A percentile compares a stretch with the other conserved stretches of the same genome.
Evolutionary conservation across 2,113 vertebrate species (phyloP).

Genomic region (Notarius quadriscutis): DNA sequence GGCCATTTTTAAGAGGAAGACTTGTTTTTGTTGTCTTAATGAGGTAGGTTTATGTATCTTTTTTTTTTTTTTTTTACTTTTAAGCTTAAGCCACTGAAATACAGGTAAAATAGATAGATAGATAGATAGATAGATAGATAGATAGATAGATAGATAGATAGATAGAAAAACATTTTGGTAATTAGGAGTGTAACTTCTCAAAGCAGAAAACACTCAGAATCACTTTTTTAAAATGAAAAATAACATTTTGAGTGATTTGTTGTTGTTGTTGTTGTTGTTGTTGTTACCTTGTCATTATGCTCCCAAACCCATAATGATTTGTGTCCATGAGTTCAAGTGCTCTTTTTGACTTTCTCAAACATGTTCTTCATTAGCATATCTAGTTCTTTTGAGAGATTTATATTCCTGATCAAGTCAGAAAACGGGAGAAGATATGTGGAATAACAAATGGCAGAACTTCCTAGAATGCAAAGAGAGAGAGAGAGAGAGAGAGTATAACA

Average conservation of each 20-base stretch:
- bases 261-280: background rate
- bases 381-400: background rate
- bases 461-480: slow-evolving; percentile 56
- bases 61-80: slow-evolving; percentile 41
- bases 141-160: no score
- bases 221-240: slow-evolving; percentile 10
- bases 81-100: slow-evolving; percentile 52
- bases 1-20: slow-evolving; percentile 33
- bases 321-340: slow-evolving; percentile 2
- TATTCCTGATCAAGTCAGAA: slow-evolving; percentile 38
- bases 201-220: slow-evolving; percentile 45
- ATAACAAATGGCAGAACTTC: slow-evolving; percentile 47
- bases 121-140: no score
- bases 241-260: background rate
- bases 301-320: background rate
- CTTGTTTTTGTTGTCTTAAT: slow-evolving; percentile 61
- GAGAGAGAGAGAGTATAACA: background rate
- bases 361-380: slow-evolving; percentile 17
- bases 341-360: background rate
- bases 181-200: slow-evolving; percentile 34
- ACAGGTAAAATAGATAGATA: no score
- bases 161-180: slow-evolving; percentile 11
- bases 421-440: slow-evolving; percentile 1
- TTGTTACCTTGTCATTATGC: background rate
- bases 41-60: slow-evolving; percentile 50